Percentiles rank a stretch among this genome's conserved stretches.
Conservation (phyloP, 2,797 vertebrate species). For the Parauchenoglanis ngamensis region DNA sequence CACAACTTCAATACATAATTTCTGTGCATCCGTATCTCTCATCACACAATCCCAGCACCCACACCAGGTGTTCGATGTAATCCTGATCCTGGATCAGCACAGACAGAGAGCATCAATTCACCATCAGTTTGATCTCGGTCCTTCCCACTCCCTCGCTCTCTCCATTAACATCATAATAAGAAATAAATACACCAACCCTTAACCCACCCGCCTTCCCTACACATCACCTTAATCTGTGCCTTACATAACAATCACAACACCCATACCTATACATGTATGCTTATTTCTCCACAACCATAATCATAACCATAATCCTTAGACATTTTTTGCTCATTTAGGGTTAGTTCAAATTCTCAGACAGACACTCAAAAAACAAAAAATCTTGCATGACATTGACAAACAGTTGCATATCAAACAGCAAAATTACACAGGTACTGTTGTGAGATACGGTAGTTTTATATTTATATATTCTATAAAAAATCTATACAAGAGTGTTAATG, state of each 20-base stretch:
- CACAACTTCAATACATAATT: slow-evolving; percentile 63
- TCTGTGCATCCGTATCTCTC: slow-evolving; percentile 12
- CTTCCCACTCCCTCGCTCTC: slow-evolving; percentile 18
- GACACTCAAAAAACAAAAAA: slow-evolving; percentile 38
- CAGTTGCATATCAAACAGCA: slow-evolving; percentile 62
- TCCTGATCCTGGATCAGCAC: slow-evolving; percentile 14
- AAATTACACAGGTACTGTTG: slow-evolving; percentile 55
- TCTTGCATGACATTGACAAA: slow-evolving; percentile 60
- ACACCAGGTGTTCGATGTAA: neutral
- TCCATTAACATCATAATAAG: slow-evolving; percentile 22
- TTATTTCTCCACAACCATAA: slow-evolving; percentile 33
- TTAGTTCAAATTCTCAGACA: slow-evolving; percentile 52
- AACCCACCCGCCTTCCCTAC: slow-evolving; percentile 23
- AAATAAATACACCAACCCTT: slow-evolving; percentile 52
- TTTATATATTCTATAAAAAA: slow-evolving; percentile 40
- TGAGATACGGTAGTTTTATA: slow-evolving; percentile 53
- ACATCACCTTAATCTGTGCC: slow-evolving; percentile 27
- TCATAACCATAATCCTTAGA: slow-evolving; percentile 44
- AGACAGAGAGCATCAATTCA: neutral
- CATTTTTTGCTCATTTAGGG: slow-evolving; percentile 25
- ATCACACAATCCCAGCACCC: slow-evolving; percentile 31
- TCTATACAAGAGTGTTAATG: slow-evolving; percentile 40
- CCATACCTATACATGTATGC: slow-evolving; percentile 39
- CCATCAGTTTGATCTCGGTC: neutral
- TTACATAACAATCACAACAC: slow-evolving; percentile 54